A percentile compares a stretch with the other conserved stretches of the same genome.
Evolutionary conservation across 2,113 vertebrate species (phyloP).

Genomic region (Eleginops maclovinus): DNA sequence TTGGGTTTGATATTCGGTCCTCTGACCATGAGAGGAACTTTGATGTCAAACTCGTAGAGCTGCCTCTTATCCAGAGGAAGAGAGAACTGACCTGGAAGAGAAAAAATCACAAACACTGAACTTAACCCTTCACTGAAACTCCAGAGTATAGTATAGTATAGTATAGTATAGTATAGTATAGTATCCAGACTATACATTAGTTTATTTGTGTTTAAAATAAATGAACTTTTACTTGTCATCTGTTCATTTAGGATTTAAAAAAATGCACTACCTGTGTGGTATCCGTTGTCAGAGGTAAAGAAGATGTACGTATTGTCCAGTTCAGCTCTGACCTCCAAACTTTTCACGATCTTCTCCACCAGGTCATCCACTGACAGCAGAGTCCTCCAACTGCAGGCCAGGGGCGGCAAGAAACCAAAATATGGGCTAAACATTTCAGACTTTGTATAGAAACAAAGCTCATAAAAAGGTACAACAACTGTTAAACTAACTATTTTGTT

Average conservation of each 20-base stretch:
- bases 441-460: no score
- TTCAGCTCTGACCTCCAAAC: slow-evolving; percentile 87
- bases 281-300: slow-evolving; percentile 98
- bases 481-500: no score
- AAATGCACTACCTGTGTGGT: slow-evolving; percentile 91
- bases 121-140: not conserved
- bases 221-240: no score
- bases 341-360: slow-evolving; percentile 92
- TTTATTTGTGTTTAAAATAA: not conserved
- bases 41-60: slow-evolving; percentile 98
- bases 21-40: slow-evolving; percentile 94
- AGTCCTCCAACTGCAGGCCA: slow-evolving; percentile 90
- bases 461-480: not conserved
- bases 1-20: slow-evolving; percentile 95
- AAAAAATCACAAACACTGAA: not conserved
- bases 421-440: no score
- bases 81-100: slow-evolving; percentile 92
- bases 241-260: no score
- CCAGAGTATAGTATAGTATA: no score
- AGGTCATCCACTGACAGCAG: slow-evolving; percentile 97
- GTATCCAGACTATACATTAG: no score
- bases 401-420: not conserved
- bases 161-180: no score
- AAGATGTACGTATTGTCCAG: slow-evolving; percentile 94
- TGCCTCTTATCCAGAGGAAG: slow-evolving; percentile 97